phyloP scores from a whole-genome alignment of 2,888 invertebrate species.

The Argyra leucocephala region DNA sequence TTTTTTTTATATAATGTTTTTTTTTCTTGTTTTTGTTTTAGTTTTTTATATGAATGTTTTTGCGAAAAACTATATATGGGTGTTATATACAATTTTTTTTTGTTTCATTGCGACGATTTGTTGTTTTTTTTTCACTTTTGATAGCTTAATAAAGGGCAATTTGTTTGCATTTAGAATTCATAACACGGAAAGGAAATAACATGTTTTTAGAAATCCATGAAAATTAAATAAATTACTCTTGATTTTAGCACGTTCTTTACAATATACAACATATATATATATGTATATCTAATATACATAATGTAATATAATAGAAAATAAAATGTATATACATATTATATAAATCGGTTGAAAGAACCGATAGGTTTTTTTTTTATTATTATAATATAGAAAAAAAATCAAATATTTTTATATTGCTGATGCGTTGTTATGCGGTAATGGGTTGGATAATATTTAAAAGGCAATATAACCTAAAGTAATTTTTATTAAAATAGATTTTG shows the following conservation, averaged over 20 bases:
- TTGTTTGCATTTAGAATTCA: slow-evolving; percentile 8
- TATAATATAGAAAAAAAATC: too few relatives aligned
- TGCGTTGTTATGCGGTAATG: slow-evolving; percentile 2
- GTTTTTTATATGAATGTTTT: too few relatives aligned
- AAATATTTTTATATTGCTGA: neutral
- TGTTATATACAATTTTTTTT: neutral
- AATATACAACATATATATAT: neutral
- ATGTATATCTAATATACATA: too few relatives aligned
- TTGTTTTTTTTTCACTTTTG: neutral
- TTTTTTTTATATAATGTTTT: too few relatives aligned
- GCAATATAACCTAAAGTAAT: neutral
- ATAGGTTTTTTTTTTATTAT: too few relatives aligned
- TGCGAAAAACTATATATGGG: too few relatives aligned
- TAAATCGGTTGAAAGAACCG: too few relatives aligned
- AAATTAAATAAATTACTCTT: slow-evolving; percentile 10
- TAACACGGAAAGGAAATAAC: slow-evolving; percentile 8
- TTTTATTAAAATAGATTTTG: neutral
- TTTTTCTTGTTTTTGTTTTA: too few relatives aligned
- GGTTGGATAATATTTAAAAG: slow-evolving; percentile 1
- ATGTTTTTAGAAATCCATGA: slow-evolving; percentile 10
- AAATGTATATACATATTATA: too few relatives aligned
- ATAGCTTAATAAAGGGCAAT: slow-evolving; percentile 7
- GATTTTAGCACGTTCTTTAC: neutral
- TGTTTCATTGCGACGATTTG: neutral
- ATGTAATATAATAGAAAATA: too few relatives aligned